Evolutionary conservation across 1,140 invertebrate genomes (phyloP).

Genomic region (Bombyx mandarina): DNA sequence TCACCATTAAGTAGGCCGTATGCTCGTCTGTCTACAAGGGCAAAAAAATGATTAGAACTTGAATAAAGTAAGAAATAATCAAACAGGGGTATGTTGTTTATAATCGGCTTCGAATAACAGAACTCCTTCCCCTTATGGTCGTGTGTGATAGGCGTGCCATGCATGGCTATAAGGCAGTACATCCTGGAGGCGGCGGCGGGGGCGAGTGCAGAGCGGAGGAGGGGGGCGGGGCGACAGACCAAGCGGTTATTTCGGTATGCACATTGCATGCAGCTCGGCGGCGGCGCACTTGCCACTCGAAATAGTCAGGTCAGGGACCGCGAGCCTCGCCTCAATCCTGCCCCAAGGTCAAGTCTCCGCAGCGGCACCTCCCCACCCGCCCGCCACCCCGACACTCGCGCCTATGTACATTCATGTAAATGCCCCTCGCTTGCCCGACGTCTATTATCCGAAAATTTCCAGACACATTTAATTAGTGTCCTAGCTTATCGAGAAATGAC

Average conservation of each 20-base stretch:
- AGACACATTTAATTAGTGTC: background rate
- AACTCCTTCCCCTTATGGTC: constrained; percentile 23
- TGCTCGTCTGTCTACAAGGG: no score
- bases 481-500: no score
- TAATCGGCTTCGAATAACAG: constrained; percentile 21
- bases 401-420: constrained; percentile 34
- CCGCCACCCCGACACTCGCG: constrained; percentile 10
- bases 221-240: constrained; percentile 38
- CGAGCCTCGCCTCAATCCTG: constrained; percentile 58
- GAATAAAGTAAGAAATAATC: background rate
- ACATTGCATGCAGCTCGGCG: constrained; percentile 62
- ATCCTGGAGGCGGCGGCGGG: constrained; percentile 20
- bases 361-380: constrained; percentile 20
- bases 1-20: no score
- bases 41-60: background rate
- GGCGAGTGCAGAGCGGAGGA: constrained; percentile 14
- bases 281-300: constrained; percentile 61
- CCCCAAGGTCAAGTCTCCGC: constrained; percentile 63
- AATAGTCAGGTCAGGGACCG: constrained; percentile 71
- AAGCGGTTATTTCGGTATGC: constrained; percentile 68
- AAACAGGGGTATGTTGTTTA: constrained; percentile 31
- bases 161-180: constrained; percentile 34
- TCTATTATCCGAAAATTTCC: constrained; percentile 2
- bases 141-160: constrained; percentile 34
- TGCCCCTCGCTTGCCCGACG: constrained; percentile 24